Base-by-base conservation (phyloP, 2,797 vertebrate genomes). In the Falco concolor region DNA sequence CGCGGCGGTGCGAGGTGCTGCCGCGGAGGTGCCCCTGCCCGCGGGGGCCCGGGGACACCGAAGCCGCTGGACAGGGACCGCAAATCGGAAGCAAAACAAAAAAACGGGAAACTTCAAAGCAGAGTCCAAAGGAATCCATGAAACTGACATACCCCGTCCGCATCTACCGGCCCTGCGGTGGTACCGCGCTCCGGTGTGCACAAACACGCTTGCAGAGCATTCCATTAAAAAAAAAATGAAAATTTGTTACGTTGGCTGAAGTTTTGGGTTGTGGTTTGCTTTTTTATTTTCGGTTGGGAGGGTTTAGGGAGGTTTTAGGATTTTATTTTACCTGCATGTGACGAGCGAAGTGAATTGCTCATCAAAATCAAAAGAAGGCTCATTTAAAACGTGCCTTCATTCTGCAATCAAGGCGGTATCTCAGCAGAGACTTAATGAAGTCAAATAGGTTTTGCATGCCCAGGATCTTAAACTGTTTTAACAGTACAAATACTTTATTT, bases 371-470 rank as follows among this genome's bases (percentile, higher is more conserved):
- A 23, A 90, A 80, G 64, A 25, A 30, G n/a, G n/a, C 23, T 88
- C 49, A 72, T 56, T 28, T 60, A 30, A 92, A 90, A 86, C 27
- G 44, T 0, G 5, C 38, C 72, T 85, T 38, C 36, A 25, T 63
- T 63, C 85, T n/a, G 40, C 85, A 95, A 42, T 77, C 90, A 86
- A 77, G 61, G 40, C 5, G 2, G 34, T 40, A 52, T 59, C 82
- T 74, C 64, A 65, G 76, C 49, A 88, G 18, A 90, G 77, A 42
- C 63, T 59, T 93, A 75, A 94, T 81, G 80, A 91, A 93, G 68
- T 80, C 83, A 91, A 89, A 90, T 52, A 63, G 65, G 57, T 57
- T 94, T 93, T 89, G 53, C 77, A 89, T 84, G 69, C 61, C 73
- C 53, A 50, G 42, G 83, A 90, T 84, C 76, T 68, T 81, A 84